A percentile compares a stretch with the other conserved stretches of the same genome.
These are phyloP conservation scores for Galeruca laticollis DNA, from an alignment of 2,888 invertebrate species.

Conservation along the genomic window DNA sequence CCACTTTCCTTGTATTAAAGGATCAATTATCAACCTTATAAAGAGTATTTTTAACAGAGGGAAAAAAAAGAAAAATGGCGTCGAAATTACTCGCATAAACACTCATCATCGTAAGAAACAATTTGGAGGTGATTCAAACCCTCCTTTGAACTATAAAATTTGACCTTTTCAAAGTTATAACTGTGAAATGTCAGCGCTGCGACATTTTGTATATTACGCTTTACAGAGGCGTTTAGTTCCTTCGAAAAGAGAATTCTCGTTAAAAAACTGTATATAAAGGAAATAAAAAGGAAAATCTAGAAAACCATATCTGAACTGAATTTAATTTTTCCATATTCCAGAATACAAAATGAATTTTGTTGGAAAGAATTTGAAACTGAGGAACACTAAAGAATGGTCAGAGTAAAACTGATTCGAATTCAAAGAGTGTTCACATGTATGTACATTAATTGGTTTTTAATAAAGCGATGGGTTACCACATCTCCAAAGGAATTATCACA, in stretches of 20 bases:
- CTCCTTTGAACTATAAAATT: slow-evolving; percentile 37
- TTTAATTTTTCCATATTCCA: not conserved
- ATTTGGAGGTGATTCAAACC: slow-evolving; percentile 20
- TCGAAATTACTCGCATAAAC: slow-evolving; percentile 32
- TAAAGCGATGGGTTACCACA: too few relatives aligned
- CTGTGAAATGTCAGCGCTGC: slow-evolving; percentile 35
- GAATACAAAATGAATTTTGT: too few relatives aligned
- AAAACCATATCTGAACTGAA: not conserved
- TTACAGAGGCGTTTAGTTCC: slow-evolving; percentile 2
- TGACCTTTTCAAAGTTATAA: slow-evolving; percentile 33
- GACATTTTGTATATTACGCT: slow-evolving; percentile 32
- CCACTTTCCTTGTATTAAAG: not conserved
- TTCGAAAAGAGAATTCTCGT: slow-evolving; percentile 13
- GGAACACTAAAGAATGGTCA: too few relatives aligned
- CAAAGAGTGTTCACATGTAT: too few relatives aligned
- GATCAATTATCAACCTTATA: not conserved
- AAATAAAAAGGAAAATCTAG: not conserved
- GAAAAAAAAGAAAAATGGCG: slow-evolving; percentile 21
- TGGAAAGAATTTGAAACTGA: not conserved
- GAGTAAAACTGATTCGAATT: too few relatives aligned
- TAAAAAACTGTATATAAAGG: slow-evolving; percentile 8
- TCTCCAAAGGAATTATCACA: too few relatives aligned
- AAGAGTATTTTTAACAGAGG: not conserved
- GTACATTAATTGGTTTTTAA: too few relatives aligned
- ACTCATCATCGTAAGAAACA: slow-evolving; percentile 28